Conservation (phyloP, 2,113 vertebrate genomes). For the Indicator indicator region DNA sequence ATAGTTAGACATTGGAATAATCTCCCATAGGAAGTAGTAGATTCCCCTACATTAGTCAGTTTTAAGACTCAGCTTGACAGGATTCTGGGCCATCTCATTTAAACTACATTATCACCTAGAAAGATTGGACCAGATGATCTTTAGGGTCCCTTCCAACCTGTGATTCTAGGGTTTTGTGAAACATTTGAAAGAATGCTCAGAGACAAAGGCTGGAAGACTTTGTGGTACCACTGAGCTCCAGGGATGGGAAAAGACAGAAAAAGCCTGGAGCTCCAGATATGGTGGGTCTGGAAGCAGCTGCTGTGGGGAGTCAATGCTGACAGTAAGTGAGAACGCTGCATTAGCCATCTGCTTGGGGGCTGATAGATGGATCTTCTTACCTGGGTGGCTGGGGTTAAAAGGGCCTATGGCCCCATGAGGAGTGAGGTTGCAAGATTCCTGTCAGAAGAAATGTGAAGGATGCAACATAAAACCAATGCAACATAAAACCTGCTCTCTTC, state of each 20-base stretch:
- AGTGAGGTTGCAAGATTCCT: background rate
- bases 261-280: background rate
- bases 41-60: too few relatives aligned
- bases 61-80: too few relatives aligned
- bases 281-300: background rate
- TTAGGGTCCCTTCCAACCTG: too few relatives aligned
- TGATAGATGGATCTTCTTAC: background rate
- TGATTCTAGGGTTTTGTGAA: background rate
- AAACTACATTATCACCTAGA: too few relatives aligned
- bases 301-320: background rate
- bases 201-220: background rate
- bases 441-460: background rate
- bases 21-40: too few relatives aligned
- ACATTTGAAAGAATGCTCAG: background rate
- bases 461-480: background rate
- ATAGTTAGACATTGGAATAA: too few relatives aligned
- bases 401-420: background rate
- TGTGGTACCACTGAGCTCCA: background rate
- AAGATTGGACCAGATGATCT: too few relatives aligned
- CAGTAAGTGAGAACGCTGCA: background rate
- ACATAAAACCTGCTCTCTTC: background rate
- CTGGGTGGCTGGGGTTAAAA: background rate
- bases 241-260: background rate
- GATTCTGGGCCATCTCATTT: too few relatives aligned
- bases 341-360: fast-evolving